Conservation (phyloP, 1,140 invertebrate species). For the Psilanteris sp. region DNA sequence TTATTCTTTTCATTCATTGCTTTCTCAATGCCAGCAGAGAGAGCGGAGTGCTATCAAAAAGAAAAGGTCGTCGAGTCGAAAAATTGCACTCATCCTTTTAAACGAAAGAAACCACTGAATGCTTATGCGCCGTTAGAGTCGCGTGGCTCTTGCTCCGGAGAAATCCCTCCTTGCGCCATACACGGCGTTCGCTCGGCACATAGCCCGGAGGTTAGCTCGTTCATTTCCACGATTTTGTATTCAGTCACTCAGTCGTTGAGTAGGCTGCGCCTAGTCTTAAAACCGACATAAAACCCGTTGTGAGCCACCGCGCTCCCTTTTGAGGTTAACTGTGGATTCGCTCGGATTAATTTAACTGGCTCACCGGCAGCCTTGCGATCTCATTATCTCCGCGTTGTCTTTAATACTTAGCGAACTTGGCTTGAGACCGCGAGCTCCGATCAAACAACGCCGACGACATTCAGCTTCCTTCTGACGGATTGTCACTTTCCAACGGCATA, state of each 20-base stretch:
- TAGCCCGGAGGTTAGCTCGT: constrained; percentile 52
- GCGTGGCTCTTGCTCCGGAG: constrained; percentile 51
- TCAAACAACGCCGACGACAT: constrained; percentile 45
- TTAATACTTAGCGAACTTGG: constrained; percentile 30
- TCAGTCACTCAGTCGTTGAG: constrained; percentile 60
- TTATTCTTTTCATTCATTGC: constrained; percentile 61
- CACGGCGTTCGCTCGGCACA: constrained; percentile 37
- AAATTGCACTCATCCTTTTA: constrained; percentile 65
- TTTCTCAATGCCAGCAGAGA: constrained; percentile 49
- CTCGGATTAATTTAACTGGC: constrained; percentile 71
- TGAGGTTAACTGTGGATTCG: constrained; percentile 69
- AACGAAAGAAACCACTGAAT: constrained; percentile 52
- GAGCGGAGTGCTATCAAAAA: constrained; percentile 38
- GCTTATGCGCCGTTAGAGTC: constrained; percentile 59
- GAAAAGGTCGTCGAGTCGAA: constrained; percentile 61
- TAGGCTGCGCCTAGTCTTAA: constrained; percentile 52
- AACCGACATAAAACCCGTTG: constrained; percentile 49
- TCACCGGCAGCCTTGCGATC: constrained; percentile 51
- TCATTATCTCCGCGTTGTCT: constrained; percentile 56
- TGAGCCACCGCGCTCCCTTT: constrained; percentile 57
- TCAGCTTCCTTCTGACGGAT: constrained; percentile 11
- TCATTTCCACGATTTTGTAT: constrained; percentile 62
- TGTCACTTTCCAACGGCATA: constrained; percentile 26
- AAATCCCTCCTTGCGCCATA: constrained; percentile 52
- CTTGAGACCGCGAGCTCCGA: constrained; percentile 17